Evolutionary conservation across 2,797 vertebrate genomes (phyloP), one percentile per base, ranked within the genome.

Genomic region (Hoplostethus atlanticus): DNA sequence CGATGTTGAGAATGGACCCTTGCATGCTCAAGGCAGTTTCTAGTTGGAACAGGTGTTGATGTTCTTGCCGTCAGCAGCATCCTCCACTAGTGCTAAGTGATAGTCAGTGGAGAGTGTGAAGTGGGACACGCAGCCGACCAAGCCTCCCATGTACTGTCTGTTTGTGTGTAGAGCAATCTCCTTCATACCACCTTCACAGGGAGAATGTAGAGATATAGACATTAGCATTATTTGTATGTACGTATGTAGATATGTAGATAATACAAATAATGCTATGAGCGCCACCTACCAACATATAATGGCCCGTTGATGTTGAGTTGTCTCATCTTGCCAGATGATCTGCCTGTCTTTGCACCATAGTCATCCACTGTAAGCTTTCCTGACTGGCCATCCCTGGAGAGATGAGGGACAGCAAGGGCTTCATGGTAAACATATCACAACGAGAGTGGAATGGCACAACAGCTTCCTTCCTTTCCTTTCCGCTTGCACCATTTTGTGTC

Each of bases 311-410:
- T 96, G 72, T 99, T 99, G 52, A 99, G 94, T 60, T 99, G 98
- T 54, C 97, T 95, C 98, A 99, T 99, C 88, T 94, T 95, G 44
- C 98, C 98, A 0, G 96, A 95, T 0, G 98, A 97, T 79, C 95
- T 94, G 55, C 96, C 96, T 0, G 97, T 98, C 84, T 96, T 97
- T 68, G 96, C 96, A 68, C 98, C 98, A 0, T 99, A 99, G 89
- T 99, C 98, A 0, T 99, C 98, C 60, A 98, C 96, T 0, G 98
- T 99, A 66, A 99, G 89, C 85, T 99, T 99, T 28, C 98, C 98
- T 9, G 96, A 96, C 12, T 95, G 97, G 0, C 97, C 97, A 15
- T 99, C 98, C 74, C 98, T 99, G 81, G 54, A 73, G 30, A 73
- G 0, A 7, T 30, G 3, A 46, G 16, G 17, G 4, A 53, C 1